Evolutionary conservation across 1,140 invertebrate species (phyloP), one percentile per base, ranked within the genome.

Genomic region (Mesaphorura yosii): DNA sequence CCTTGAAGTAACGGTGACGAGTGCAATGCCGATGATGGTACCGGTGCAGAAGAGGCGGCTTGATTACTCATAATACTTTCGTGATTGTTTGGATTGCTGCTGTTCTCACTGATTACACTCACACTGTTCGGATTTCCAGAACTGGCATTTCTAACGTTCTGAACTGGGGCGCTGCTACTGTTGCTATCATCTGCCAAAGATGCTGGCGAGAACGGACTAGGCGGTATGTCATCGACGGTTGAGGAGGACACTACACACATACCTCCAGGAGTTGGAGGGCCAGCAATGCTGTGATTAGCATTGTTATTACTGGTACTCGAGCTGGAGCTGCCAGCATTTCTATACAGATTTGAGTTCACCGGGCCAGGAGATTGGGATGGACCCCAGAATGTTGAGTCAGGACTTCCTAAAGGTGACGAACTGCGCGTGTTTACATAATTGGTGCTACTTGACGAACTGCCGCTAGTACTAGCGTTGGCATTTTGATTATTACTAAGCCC

Each of bases 201-300:
- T n/a, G n/a, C n/a, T n/a, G n/a, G n/a, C 37, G 55, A 52, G 29
- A 56, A 62, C 17, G 60, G 57, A n/a, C 50, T 56, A 1, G 53
- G 60, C 14, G 57, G 54, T 6, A 55, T 37, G 19, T 58, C 60
- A 51, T 58, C 60, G 14, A 51, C 50, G 19, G 61, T 63, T 1
- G 61, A 63, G 3, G 57, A 59, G n/a, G 57, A 59, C 5, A 63
- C 61, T 10, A 55, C 55, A 53, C 61, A 63, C 25, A 54, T 49
- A 38, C 55, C 61, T 5, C 59, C 59, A 1, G 59, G 59, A 25
- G 59, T 61, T 3, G 54, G 19, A 5, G 56, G 59, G 23, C 49
- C 51, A 34, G n/a, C n/a, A n/a, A n/a, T n/a, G n/a, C n/a, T n/a
- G n/a, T n/a, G n/a, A n/a, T n/a, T n/a, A n/a, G n/a, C n/a, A n/a